A percentile compares a stretch with the other conserved stretches of the same genome.
Evolutionary conservation across 2,888 invertebrate genomes (phyloP).

Genomic region (Silvanus unidentatus): DNA sequence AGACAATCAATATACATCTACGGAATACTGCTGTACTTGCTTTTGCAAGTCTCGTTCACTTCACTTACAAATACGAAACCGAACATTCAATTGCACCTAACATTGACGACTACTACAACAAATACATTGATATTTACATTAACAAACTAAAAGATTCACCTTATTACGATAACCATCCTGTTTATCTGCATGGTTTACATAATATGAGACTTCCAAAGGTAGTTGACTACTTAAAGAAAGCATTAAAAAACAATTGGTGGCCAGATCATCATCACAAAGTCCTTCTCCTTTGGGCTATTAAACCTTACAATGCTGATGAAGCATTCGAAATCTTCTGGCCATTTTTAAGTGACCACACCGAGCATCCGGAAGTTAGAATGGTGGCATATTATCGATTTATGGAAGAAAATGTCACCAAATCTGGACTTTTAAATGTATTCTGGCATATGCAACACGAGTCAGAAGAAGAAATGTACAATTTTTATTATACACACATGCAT

Average conservation of each 20-base stretch:
- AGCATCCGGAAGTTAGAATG: constrained; percentile 44
- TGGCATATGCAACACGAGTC: constrained; percentile 47
- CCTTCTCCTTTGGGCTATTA: constrained; percentile 44
- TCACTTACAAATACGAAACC: constrained; percentile 1
- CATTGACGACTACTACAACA: constrained; percentile 21
- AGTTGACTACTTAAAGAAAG: constrained; percentile 42
- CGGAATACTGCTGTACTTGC: constrained; percentile 43
- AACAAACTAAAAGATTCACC: constrained; percentile 27
- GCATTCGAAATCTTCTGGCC: constrained; percentile 46
- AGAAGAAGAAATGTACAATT: constrained; percentile 46
- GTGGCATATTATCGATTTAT: constrained; percentile 45
- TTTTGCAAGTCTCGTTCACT: constrained; percentile 45
- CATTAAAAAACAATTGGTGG: constrained; percentile 40
- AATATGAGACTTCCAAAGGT: constrained; percentile 45
- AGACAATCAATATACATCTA: constrained; percentile 28
- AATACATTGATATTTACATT: constrained; percentile 28
- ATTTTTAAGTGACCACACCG: constrained; percentile 41
- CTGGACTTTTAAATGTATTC: constrained; percentile 43
- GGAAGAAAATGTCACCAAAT: constrained; percentile 36
- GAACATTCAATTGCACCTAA: not conserved
- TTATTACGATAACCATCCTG: constrained; percentile 39
- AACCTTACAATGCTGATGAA: constrained; percentile 28
- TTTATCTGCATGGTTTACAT: constrained; percentile 46
- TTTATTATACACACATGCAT: constrained; percentile 46
- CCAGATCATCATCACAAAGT: constrained; percentile 39